Base-by-base conservation (phyloP, 2,888 invertebrate species). In the Trichacis sp. region DNA sequence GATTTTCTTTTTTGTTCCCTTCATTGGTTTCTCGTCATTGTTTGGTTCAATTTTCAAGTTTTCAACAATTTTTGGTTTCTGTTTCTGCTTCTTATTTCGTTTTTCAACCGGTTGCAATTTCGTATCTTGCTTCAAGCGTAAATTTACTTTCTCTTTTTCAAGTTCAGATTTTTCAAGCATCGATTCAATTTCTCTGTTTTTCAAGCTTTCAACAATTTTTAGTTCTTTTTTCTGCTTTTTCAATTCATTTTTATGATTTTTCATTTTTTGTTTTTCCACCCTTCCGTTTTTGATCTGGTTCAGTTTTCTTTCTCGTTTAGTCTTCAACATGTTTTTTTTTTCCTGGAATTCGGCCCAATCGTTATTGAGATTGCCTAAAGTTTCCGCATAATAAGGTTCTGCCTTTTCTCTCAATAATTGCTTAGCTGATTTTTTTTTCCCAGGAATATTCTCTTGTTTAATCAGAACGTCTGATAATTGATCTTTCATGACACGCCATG, bases 401-500 rank as follows among this genome's bases (percentile, higher is more conserved):
- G 88, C 87, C 1, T 87, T 85, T 55, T 87, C 64, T 11, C 47
- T 43, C 9, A 82, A 69, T 17, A 81, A 69, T 50, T 81, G 69
- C 56, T 75, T 79, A 0, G 76, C 80, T n/a, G 77, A 70, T 64
- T 79, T 82, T 6, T 64, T 24, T 24, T 3, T 24, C 24, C 4
- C 24, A 5, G 24, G 24, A 24, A 24, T n/a, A n/a, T n/a, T n/a
- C n/a, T n/a, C n/a, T n/a, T n/a, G n/a, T n/a, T n/a, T n/a, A n/a
- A n/a, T n/a, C n/a, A n/a, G n/a, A n/a, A n/a, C n/a, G n/a, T 24
- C 24, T 5, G 8, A 8, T 14, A 91, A 79, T 71, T 91, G 89
- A 67, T 88, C 86, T 78, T 90, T 90, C 89, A 93, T 89, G 58
- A 89, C 87, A 62, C 87, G 86, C 93, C 93, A 93, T 77, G 92